Conservation (phyloP, 2,797 vertebrate genomes). For the Gallinago nigripennis region DNA sequence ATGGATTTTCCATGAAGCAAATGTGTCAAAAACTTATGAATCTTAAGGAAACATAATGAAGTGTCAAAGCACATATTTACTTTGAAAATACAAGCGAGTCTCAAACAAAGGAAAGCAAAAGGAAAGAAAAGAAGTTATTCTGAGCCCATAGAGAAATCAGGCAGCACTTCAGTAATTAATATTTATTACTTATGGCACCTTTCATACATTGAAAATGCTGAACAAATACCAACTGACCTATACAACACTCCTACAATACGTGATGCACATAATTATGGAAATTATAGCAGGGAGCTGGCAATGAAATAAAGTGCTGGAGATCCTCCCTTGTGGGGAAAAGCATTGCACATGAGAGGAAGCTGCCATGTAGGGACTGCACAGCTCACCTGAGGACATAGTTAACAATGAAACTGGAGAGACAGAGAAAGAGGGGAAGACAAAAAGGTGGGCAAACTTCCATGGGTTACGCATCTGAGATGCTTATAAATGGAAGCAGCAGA, state of each 20-base stretch:
- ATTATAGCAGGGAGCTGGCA: slow-evolving; percentile 6
- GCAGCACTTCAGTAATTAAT: slow-evolving; percentile 28
- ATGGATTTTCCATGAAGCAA: slow-evolving; percentile 55
- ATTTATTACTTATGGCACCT: slow-evolving; percentile 51
- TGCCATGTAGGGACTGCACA: not conserved
- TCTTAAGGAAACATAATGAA: slow-evolving; percentile 59
- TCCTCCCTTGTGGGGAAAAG: not conserved
- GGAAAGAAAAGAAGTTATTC: not conserved
- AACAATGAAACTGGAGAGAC: not conserved
- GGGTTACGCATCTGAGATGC: not conserved
- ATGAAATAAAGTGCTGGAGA: not conserved
- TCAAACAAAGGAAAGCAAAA: not conserved
- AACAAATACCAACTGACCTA: slow-evolving; percentile 46
- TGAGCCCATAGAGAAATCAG: not conserved
- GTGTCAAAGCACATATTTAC: slow-evolving; percentile 20
- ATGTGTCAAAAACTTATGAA: slow-evolving; percentile 46
- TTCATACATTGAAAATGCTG: slow-evolving; percentile 31
- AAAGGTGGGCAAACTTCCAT: not conserved
- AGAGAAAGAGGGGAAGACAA: not conserved
- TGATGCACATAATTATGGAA: slow-evolving; percentile 23
- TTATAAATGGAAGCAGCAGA: not conserved
- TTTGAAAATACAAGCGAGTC: slow-evolving; percentile 4
- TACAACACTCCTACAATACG: slow-evolving; percentile 9
- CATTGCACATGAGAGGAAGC: not conserved
- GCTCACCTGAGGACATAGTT: not conserved